Evolutionary conservation across 2,888 invertebrate species (phyloP).

Genomic region (Thumatha senex): DNA sequence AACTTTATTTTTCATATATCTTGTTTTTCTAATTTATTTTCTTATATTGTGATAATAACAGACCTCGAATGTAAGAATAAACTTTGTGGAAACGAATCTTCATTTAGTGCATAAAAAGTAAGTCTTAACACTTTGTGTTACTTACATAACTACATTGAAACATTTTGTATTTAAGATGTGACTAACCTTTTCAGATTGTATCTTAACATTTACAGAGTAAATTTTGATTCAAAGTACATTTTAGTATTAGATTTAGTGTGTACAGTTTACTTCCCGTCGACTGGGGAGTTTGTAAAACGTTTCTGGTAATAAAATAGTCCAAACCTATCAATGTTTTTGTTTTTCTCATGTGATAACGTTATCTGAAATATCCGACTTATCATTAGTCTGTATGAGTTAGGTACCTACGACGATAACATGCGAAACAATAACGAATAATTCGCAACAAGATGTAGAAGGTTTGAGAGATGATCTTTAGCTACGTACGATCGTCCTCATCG

Average conservation of each 20-base stretch:
- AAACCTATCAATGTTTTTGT: conserved; percentile 53
- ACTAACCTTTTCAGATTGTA: conserved; percentile 68
- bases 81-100: conserved; percentile 68
- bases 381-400: neutral
- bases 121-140: conserved; percentile 59
- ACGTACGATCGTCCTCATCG: no score
- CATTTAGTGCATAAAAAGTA: conserved; percentile 52
- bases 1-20: conserved; percentile 68
- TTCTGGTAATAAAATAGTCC: conserved; percentile 83
- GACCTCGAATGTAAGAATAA: conserved; percentile 75
- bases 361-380: neutral
- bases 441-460: no score
- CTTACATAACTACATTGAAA: conserved; percentile 55
- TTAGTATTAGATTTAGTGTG: conserved; percentile 73
- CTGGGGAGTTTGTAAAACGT: conserved; percentile 75
- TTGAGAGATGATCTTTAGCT: no score
- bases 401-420: neutral
- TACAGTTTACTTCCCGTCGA: conserved; percentile 68
- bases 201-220: conserved; percentile 50
- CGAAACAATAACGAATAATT: no score
- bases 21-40: conserved; percentile 79
- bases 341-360: conserved; percentile 10
- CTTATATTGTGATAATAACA: conserved; percentile 75
- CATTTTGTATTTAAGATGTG: conserved; percentile 57
- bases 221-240: conserved; percentile 70